Conservation (phyloP, 2,113 vertebrate species). For the Tachycineta bicolor region DNA sequence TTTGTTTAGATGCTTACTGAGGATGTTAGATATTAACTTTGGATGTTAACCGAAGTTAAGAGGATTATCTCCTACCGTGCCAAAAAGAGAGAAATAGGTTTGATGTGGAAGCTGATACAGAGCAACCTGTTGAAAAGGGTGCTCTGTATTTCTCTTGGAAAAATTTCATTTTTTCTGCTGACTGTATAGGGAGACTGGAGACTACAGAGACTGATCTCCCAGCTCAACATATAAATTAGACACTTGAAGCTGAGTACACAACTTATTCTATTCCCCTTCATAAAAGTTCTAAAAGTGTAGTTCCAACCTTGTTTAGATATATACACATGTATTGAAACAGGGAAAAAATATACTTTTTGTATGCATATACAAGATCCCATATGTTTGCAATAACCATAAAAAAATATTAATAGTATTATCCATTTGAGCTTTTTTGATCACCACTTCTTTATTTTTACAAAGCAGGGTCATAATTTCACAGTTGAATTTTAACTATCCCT, state of each 20-base stretch:
- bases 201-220: neutral
- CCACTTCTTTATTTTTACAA: neutral
- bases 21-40: too few species aligned
- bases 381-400: neutral
- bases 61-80: neutral
- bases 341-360: neutral
- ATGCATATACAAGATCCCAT: neutral
- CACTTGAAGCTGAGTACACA: neutral
- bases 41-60: neutral
- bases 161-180: neutral
- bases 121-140: neutral
- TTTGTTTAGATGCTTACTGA: neutral
- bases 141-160: neutral
- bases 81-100: neutral
- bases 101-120: neutral
- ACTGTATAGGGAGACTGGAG: neutral
- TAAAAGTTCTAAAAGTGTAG: neutral
- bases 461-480: neutral
- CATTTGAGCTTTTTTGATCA: neutral
- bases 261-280: neutral
- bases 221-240: neutral
- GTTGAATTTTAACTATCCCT: neutral
- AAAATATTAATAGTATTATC: neutral
- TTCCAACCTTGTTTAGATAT: neutral
- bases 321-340: neutral